Percentiles rank a stretch among this genome's conserved stretches.
phyloP scores from a whole-genome alignment of 2,113 vertebrate species.

The Aptenodytes patagonicus region DNA sequence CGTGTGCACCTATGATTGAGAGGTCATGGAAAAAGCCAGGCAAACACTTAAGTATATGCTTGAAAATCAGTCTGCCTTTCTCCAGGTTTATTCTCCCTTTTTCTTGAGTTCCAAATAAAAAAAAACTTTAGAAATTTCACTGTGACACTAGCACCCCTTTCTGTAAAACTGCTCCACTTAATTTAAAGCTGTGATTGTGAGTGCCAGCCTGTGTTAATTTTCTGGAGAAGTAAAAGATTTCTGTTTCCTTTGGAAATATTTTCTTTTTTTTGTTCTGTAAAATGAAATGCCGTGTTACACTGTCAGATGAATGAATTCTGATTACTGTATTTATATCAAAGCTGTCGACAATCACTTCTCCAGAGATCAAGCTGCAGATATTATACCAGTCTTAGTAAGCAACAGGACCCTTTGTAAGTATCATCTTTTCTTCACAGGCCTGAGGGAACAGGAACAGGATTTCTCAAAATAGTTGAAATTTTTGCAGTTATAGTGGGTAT shows the following conservation, averaged over 20 bases:
- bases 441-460: neutral
- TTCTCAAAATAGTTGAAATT: neutral
- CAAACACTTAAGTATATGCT: neutral
- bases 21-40: neutral
- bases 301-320: constrained; percentile 38
- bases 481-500: neutral
- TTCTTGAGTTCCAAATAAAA: neutral
- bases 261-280: neutral
- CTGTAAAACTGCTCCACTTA: neutral
- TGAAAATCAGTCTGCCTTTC: neutral
- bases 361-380: neutral
- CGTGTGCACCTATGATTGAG: neutral
- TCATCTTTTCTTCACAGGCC: neutral
- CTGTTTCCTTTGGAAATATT: neutral
- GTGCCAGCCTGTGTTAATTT: neutral
- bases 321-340: constrained; percentile 38
- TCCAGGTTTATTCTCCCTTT: neutral
- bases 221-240: neutral
- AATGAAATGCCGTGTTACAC: neutral
- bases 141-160: neutral
- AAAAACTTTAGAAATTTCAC: neutral
- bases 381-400: neutral
- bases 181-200: neutral
- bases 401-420: neutral
- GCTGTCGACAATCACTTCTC: neutral